Evolutionary conservation across 2,888 invertebrate species (phyloP).

Genomic region (Diloba caeruleocephala): DNA sequence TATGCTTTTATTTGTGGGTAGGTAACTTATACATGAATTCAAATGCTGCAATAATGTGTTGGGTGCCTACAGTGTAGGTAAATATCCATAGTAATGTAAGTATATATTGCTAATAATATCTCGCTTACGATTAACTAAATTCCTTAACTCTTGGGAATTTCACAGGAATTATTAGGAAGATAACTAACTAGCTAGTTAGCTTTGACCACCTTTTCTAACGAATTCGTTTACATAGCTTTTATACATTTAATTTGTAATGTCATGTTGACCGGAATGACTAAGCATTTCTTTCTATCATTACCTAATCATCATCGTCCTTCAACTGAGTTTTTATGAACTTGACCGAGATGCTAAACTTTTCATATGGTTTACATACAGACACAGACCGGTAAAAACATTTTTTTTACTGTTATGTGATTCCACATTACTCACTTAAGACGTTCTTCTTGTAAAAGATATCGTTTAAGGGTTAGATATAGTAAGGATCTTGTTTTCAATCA

Average conservation of each 20-base stretch:
- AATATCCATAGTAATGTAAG: constrained; percentile 27
- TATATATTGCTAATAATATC: constrained; percentile 39
- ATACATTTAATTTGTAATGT: constrained; percentile 21
- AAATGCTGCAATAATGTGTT: constrained; percentile 39
- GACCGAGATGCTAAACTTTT: background rate
- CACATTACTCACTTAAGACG: too few species aligned
- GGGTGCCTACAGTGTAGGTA: constrained; percentile 16
- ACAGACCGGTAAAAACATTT: too few species aligned
- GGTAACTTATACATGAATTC: constrained; percentile 15
- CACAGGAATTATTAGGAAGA: too few species aligned
- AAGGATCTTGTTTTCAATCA: too few species aligned
- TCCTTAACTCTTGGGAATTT: too few species aligned
- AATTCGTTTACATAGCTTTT: constrained; percentile 28
- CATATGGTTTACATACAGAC: too few species aligned
- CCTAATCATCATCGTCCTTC: constrained; percentile 16
- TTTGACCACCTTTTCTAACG: constrained; percentile 6
- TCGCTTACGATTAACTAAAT: constrained; percentile 19
- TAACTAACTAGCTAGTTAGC: too few species aligned
- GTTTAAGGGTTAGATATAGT: too few species aligned
- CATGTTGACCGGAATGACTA: background rate
- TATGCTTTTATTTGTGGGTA: background rate
- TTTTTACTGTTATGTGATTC: too few species aligned
- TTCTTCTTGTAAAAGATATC: too few species aligned
- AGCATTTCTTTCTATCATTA: constrained; percentile 11
- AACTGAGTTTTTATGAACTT: constrained; percentile 29